These are phyloP conservation scores for Hestina assimilis DNA, from an alignment of 1,140 invertebrate genomes.

Conservation along the genomic window DNA sequence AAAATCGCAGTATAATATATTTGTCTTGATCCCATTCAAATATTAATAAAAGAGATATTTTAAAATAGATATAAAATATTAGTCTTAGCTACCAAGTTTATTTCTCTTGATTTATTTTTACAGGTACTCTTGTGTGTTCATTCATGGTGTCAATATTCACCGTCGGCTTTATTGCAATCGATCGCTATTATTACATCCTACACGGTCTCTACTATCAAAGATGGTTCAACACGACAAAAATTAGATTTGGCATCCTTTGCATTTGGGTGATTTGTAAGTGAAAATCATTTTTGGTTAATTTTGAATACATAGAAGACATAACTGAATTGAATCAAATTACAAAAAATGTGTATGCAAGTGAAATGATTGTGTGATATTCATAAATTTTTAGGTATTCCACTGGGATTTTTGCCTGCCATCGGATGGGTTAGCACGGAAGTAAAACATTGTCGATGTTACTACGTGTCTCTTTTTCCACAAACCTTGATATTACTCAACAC, in stretches of 20 bases:
- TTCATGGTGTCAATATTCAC: constrained; percentile 80
- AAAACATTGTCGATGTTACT: constrained; percentile 72
- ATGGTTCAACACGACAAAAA: constrained; percentile 76
- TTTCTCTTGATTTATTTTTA: too few relatives aligned
- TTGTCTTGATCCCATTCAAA: too few relatives aligned
- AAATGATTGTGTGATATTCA: too few relatives aligned
- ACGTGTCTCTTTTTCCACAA: constrained; percentile 74
- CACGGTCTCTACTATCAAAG: constrained; percentile 79
- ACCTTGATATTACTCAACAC: constrained; percentile 75
- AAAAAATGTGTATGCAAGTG: too few relatives aligned
- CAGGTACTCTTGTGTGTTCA: constrained; percentile 80
- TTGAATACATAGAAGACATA: too few relatives aligned
- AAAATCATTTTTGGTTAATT: too few relatives aligned
- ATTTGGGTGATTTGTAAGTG: constrained; percentile 78
- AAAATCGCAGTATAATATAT: too few relatives aligned
- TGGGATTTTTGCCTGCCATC: constrained; percentile 78
- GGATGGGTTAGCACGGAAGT: constrained; percentile 76
- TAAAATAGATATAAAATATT: too few relatives aligned
- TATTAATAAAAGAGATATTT: too few relatives aligned
- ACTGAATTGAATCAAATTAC: too few relatives aligned
- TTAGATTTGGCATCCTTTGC: constrained; percentile 70
- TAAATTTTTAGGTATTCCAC: constrained; percentile 60
- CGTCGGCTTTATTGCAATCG: constrained; percentile 79
- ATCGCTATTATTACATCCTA: constrained; percentile 80
- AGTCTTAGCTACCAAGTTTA: too few relatives aligned